Evolutionary conservation across 2,797 vertebrate genomes (phyloP).

Genomic region (Ctenosaura bakeri): DNA sequence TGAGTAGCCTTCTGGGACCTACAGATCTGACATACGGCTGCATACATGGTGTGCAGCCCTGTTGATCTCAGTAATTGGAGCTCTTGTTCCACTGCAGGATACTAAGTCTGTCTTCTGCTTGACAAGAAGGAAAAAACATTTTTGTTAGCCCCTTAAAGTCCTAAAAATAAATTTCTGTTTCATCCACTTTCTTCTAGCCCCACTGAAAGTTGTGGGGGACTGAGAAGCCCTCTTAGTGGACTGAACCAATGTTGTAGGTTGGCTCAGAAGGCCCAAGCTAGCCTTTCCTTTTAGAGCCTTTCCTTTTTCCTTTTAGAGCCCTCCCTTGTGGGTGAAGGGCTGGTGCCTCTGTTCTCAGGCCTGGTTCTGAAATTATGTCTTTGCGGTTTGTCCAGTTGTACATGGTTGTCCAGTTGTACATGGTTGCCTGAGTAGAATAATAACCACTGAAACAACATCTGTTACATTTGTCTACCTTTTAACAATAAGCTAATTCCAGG

Average conservation of each 20-base stretch:
- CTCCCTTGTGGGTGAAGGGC: background rate
- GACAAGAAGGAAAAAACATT: no score
- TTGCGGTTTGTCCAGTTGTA: background rate
- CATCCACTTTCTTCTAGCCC: background rate
- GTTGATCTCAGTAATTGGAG: background rate
- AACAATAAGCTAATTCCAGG: slow-evolving; percentile 18
- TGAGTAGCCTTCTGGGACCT: background rate
- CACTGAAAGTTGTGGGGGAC: no score
- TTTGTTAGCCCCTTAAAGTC: background rate
- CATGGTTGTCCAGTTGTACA: background rate
- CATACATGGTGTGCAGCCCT: background rate
- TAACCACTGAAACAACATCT: background rate
- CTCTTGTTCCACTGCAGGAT: background rate
- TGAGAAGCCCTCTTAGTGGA: background rate
- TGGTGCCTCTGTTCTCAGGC: background rate
- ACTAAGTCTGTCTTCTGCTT: background rate
- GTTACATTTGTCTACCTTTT: background rate
- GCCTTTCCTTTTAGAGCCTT: background rate
- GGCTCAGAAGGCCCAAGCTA: background rate
- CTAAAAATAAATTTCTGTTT: background rate
- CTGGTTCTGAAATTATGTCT: background rate
- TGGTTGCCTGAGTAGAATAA: background rate
- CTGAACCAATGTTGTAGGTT: background rate
- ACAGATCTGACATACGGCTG: background rate
- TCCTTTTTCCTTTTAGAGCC: no score